Conservation (phyloP, 2,797 vertebrate species). For the Poeciliopsis gracilis region DNA sequence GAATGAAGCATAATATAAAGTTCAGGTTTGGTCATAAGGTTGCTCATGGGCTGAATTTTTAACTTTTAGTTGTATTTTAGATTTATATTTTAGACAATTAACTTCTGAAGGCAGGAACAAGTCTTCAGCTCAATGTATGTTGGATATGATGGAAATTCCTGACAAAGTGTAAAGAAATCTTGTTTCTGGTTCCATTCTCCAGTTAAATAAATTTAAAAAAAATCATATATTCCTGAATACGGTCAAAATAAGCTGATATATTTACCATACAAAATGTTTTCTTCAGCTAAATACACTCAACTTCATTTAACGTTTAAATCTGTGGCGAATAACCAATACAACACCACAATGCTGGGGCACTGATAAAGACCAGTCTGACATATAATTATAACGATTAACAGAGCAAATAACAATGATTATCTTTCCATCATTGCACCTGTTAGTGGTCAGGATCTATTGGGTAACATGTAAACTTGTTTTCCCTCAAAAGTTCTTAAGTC, state of each 20-base stretch:
- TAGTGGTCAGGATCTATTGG: not conserved
- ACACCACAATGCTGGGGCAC: not conserved
- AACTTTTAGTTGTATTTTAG: not conserved
- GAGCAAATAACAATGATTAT: constrained; percentile 1
- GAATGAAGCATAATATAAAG: not conserved
- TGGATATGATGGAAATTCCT: not conserved
- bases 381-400: not conserved
- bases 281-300: not conserved
- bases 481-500: not conserved
- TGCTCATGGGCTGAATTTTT: not conserved
- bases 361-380: not conserved
- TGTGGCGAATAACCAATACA: not conserved
- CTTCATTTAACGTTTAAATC: not conserved
- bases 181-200: not conserved
- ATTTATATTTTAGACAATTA: not conserved
- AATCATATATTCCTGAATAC: not conserved
- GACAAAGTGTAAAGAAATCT: not conserved
- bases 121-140: not conserved
- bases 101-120: not conserved
- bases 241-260: not conserved
- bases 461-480: not conserved
- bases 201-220: not conserved
- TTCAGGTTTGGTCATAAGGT: not conserved
- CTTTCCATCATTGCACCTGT: not conserved
- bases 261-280: not conserved